Evolutionary conservation across 2,797 vertebrate genomes (phyloP), one percentile per base, ranked within the genome.

Genomic region (Poecile montanus): DNA sequence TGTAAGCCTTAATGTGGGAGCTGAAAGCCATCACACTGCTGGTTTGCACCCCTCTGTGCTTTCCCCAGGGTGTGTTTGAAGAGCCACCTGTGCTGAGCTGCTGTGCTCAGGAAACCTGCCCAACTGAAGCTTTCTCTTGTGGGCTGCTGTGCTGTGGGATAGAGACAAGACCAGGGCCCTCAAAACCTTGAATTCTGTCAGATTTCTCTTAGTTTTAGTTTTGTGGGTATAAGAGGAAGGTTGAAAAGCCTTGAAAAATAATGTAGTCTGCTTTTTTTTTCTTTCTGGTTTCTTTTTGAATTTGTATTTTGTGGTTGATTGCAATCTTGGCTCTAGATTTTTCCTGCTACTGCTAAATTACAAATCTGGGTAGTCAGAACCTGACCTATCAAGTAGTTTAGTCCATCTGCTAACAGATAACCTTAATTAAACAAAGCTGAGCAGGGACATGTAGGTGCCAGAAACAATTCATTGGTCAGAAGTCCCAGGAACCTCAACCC

Each of bases 61-160:
- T 73, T 47, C 36, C 61, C 54, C 45, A 14, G 45, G 38, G 16
- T n/a, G 38, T 93, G 50, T 78, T 61, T 81, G 70, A 66, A 50
- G 74, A 71, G 51, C 32, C 94, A 94, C 86, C 95, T 96, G 94
- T 57, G 89, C 91, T 40, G 60, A 79, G 67, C 54, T 86, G 61
- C 75, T 83, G 48, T 22, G 57, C 40, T 68, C 1, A 2, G 72
- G 60, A 8, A 14, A n/a, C 26, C 73, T 68, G 62, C 79, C 82
- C 93, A 95, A 34, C 85, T 77, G 91, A 89, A 94, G 58, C 56
- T 61, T 75, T 80, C 36, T 91, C 51, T 51, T 92, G 76, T 89
- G 90, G 72, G 50, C 60, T 51, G n/a, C 27, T 80, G 58, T 62
- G 71, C 66, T 53, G 56, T 70, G 67, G 71, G 48, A n/a, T 82